These are phyloP conservation scores for Cheilosia pagana DNA, from an alignment of 2,888 invertebrate species.

Conservation along the genomic window DNA sequence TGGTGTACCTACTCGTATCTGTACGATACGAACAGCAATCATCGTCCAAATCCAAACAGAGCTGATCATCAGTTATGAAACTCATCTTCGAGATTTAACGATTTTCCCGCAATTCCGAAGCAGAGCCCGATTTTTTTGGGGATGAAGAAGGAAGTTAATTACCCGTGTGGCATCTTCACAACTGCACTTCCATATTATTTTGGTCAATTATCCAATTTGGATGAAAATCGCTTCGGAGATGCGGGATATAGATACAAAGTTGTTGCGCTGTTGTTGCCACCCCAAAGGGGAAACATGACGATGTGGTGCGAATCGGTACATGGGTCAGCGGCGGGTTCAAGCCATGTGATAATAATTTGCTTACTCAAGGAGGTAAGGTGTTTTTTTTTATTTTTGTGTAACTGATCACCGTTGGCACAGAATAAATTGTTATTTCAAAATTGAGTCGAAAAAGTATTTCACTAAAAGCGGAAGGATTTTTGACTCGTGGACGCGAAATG, in stretches of 20 bases:
- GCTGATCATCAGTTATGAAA: slow-evolving; percentile 61
- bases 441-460: background rate
- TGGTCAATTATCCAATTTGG: slow-evolving; percentile 71
- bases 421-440: slow-evolving; percentile 55
- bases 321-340: slow-evolving; percentile 58
- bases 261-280: slow-evolving; percentile 8
- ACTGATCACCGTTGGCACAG: slow-evolving; percentile 40
- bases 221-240: slow-evolving; percentile 41
- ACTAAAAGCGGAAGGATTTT: background rate
- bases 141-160: slow-evolving; percentile 70
- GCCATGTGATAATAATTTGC: slow-evolving; percentile 64
- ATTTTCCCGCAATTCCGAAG: slow-evolving; percentile 54
- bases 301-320: slow-evolving; percentile 70
- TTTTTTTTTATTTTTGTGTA: slow-evolving; percentile 15
- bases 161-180: slow-evolving; percentile 59
- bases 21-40: slow-evolving; percentile 34
- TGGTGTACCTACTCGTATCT: slow-evolving; percentile 15
- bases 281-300: slow-evolving; percentile 62
- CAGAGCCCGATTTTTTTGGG: slow-evolving; percentile 36
- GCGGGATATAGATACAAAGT: slow-evolving; percentile 31
- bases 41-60: slow-evolving; percentile 66
- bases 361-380: slow-evolving; percentile 48
- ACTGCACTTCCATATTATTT: slow-evolving; percentile 69
- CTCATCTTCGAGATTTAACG: slow-evolving; percentile 53
- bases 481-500: slow-evolving; percentile 14